Conservation (phyloP, 2,113 vertebrate species). For the Notechis scutatus region DNA sequence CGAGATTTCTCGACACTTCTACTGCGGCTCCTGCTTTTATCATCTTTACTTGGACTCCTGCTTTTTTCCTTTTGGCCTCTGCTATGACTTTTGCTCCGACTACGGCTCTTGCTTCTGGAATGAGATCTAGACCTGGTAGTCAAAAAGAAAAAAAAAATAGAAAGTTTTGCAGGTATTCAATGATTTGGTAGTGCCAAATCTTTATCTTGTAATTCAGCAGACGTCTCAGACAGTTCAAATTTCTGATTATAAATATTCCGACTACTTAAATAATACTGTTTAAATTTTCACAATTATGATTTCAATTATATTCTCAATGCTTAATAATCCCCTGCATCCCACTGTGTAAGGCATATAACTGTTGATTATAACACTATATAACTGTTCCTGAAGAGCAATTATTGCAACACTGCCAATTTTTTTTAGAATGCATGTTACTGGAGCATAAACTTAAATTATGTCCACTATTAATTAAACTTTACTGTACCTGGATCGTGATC, state of each 20-base stretch:
- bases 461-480: neutral
- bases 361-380: neutral
- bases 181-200: neutral
- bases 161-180: rapidly evolving
- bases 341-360: neutral
- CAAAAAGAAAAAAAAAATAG: constrained; percentile 36
- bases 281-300: neutral
- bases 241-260: neutral
- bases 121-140: constrained; percentile 79
- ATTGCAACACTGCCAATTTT: neutral
- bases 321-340: neutral
- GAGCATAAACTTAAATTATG: neutral
- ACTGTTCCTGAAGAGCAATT: neutral
- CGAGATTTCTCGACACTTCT: constrained; percentile 67
- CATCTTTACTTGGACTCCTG: constrained; percentile 75
- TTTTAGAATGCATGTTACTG: neutral
- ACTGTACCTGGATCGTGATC: constrained; percentile 82
- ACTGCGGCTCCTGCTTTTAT: constrained; percentile 76
- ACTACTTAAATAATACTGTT: neutral
- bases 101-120: constrained; percentile 80
- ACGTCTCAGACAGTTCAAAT: neutral
- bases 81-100: constrained; percentile 75
- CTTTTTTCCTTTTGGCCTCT: constrained; percentile 79
- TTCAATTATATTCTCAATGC: neutral
- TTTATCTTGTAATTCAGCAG: neutral